A percentile compares a stretch with the other conserved stretches of the same genome.
Evolutionary conservation across 2,113 vertebrate genomes (phyloP).

Genomic region (Sorex fumeus): DNA sequence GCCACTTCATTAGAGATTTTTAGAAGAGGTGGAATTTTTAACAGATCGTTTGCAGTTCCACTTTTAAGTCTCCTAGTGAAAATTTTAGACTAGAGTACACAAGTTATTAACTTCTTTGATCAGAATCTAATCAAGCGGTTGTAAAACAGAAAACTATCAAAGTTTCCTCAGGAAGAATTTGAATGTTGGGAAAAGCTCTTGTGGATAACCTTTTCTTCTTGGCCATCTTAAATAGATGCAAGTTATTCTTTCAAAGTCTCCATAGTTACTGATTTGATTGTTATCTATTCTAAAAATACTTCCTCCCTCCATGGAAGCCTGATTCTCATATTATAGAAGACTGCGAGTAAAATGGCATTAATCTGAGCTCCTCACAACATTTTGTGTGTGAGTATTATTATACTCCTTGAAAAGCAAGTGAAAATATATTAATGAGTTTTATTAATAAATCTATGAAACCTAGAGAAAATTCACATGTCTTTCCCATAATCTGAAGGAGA

Average conservation of each 20-base stretch:
- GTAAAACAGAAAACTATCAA: constrained; percentile 48
- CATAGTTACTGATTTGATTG: constrained; percentile 67
- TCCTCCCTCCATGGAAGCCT: constrained; percentile 74
- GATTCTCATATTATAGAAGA: constrained; percentile 81
- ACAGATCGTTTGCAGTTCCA: constrained; percentile 43
- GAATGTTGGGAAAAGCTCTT: constrained; percentile 55
- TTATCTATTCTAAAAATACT: constrained; percentile 76
- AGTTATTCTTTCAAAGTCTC: constrained; percentile 67
- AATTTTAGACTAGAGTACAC: constrained; percentile 60
- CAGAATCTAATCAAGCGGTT: constrained; percentile 71
- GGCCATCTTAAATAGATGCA: constrained; percentile 73
- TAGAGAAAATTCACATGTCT: constrained; percentile 64
- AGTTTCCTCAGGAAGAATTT: constrained; percentile 44
- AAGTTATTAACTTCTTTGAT: constrained; percentile 70
- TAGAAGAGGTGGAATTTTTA: constrained; percentile 56
- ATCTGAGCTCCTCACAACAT: constrained; percentile 72
- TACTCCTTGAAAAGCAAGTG: constrained; percentile 81
- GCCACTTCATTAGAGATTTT: not conserved
- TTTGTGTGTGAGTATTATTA: constrained; percentile 80
- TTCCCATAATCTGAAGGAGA: constrained; percentile 45
- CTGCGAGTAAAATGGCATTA: constrained; percentile 80
- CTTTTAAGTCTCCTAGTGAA: constrained; percentile 61
- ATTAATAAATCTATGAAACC: constrained; percentile 72
- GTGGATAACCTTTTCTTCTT: constrained; percentile 70
- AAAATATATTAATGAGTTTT: constrained; percentile 84